Evolutionary conservation across 1,140 invertebrate species (phyloP), one percentile per base, ranked within the genome.

Genomic region (Cyclargus thomasi): DNA sequence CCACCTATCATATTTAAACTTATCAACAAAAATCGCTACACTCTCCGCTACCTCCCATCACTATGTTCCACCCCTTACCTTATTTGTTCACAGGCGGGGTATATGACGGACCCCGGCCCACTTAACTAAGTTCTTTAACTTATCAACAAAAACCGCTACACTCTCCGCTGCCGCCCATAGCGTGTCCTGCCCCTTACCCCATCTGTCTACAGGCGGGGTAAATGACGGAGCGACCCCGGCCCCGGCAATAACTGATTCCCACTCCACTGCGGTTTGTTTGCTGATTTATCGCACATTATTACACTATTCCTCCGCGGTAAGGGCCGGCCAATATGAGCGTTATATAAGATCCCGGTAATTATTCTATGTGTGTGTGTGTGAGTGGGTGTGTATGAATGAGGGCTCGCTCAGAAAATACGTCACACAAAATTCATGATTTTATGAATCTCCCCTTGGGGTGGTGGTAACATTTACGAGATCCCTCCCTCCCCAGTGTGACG

Each of bases 151-250:
- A 59, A 59, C 10, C 18, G 55, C 20, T 47, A 8, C 39, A 11
- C 11, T 16, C 36, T 7, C 29, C 75, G 75, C 75, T 67, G 8
- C 3, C 65, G 62, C 67, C 21, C 62, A 1, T 53, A 70, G 69
- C 57, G 11, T 68, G 36, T 17, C 0, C 36, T 10, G 21, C 14
- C 29, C 63, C 21, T 64, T 65, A 75, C 66, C 73, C 74, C 76
- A 76, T 80, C 73, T 78, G 76, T 80, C 73, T 73, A 63, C 63
- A 71, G 70, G 74, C 69, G 70, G 64, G 73, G 76, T 78, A 78
- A 78, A 78, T 78, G 74, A 73, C 73, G 74, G 76, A 70, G 57
- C 67, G 18, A 69, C 71, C 66, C 65, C 68, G 63, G 65, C 67
- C 70, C 53, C 55, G 63, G 70, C 70, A 71, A 72, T 71, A 75